Evolutionary conservation across 2,888 invertebrate genomes (phyloP), one percentile per base, ranked within the genome.

Genomic region (Danaus chrysippus): DNA sequence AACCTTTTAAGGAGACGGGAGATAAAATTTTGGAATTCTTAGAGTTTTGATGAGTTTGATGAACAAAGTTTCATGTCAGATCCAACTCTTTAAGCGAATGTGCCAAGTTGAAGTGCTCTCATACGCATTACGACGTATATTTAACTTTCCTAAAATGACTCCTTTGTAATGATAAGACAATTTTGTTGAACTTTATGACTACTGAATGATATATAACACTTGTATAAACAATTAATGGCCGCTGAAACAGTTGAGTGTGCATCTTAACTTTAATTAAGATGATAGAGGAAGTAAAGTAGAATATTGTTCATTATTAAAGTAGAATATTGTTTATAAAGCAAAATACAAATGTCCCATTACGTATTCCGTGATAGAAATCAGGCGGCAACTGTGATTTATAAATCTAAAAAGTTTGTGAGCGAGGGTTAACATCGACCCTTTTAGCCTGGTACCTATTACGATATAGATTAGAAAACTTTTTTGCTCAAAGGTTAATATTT

Each of bases 21-120:
- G 49, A 15, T 49, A 15, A 49, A 15, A 49, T 49, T 49, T 49
- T 49, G 15, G 56, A 42, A 43, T 43, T 42, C 56, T 42, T 56
- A 41, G 43, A 56, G 56, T 56, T 56, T 17, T 42, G 43, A 43
- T 15, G 56, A 56, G 56, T 56, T 56, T 42, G 56, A 43, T 56
- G 56, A 42, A 17, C 17, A 42, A 56, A 56, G 56, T 56, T 56
- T 56, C 12, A n/a, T 17, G 17, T 42, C 42, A 17, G 17, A 56
- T 17, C 42, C 42, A 19, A 10, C 42, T 42, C 17, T 56, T 56
- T 17, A 56, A 42, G 56, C 42, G 42, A 56, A 56, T 42, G 42
- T 43, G 42, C 19, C 17, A 56, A 56, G 12, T 43, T 56, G 42
- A 42, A 56, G 56, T 49, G 17, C 49, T 49, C 17, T 15, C 49